Evolutionary conservation across 2,888 invertebrate genomes (phyloP).

Genomic region (Dioctria linearis): DNA sequence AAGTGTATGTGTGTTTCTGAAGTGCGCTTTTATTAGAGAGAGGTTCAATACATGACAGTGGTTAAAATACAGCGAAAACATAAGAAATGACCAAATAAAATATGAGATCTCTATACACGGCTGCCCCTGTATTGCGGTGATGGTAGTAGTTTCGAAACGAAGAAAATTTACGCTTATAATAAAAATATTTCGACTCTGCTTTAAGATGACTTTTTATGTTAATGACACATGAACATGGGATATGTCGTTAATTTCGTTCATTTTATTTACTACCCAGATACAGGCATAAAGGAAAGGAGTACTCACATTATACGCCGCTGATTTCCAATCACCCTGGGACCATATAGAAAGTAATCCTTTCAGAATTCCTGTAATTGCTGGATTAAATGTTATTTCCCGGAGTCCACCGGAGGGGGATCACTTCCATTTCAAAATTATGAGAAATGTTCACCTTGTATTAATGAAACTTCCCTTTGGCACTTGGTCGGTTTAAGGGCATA

Average conservation of each 20-base stretch:
- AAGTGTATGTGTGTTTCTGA: conserved; percentile 13
- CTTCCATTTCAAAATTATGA: conserved; percentile 4
- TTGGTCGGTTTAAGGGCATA: background rate
- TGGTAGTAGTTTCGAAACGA: background rate
- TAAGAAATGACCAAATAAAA: conserved; percentile 41
- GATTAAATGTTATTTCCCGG: conserved; percentile 6
- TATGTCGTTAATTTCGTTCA: background rate
- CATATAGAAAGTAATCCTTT: conserved; percentile 22
- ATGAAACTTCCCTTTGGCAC: background rate
- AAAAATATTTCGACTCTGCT: conserved; percentile 36
- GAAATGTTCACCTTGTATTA: background rate
- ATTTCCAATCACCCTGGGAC: background rate
- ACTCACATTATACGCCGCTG: conserved; percentile 16
- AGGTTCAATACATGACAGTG: conserved; percentile 24
- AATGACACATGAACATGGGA: conserved; percentile 17
- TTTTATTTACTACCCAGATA: conserved; percentile 18
- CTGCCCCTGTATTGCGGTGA: background rate
- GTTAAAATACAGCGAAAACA: conserved; percentile 21
- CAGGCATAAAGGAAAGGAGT: background rate
- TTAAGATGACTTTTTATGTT: conserved; percentile 11
- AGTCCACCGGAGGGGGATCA: background rate
- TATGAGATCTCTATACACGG: conserved; percentile 3
- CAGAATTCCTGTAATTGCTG: conserved; percentile 18
- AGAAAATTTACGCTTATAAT: conserved; percentile 43
- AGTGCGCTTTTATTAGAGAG: conserved; percentile 35